A percentile compares a stretch with the other conserved stretches of the same genome.
Conservation (phyloP, 2,797 vertebrate genomes). For the Ctenosaura bakeri region DNA sequence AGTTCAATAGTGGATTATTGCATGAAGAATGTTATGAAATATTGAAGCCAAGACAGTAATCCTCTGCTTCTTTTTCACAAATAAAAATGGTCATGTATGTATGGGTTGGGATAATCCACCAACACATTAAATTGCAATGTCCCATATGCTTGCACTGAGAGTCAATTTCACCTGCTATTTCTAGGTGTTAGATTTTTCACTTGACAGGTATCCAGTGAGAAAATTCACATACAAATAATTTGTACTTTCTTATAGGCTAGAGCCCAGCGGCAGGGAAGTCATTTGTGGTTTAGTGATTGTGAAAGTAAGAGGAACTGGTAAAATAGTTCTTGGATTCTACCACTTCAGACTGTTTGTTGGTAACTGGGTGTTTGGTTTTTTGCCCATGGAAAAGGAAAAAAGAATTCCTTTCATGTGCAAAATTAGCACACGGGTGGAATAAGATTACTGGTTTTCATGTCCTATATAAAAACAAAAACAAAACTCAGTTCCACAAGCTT, state of each 20-base stretch:
- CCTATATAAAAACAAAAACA: no score
- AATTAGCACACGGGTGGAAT: neutral
- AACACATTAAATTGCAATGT: slow-evolving; percentile 53
- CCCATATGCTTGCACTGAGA: slow-evolving; percentile 43
- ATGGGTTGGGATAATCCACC: neutral
- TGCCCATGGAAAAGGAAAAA: neutral
- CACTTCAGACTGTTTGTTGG: neutral
- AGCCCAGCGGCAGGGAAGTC: neutral
- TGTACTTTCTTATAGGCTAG: slow-evolving; percentile 11
- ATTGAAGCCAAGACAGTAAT: slow-evolving; percentile 26
- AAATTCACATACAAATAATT: slow-evolving; percentile 22
- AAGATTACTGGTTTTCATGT: neutral
- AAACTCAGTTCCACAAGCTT: neutral
- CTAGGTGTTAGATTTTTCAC: slow-evolving; percentile 44
- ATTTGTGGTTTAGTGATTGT: neutral
- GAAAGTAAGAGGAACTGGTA: neutral
- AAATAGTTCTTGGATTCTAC: neutral
- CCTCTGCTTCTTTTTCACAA: slow-evolving; percentile 34
- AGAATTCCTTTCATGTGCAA: neutral
- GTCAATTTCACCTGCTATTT: slow-evolving; percentile 47
- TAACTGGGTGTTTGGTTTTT: neutral
- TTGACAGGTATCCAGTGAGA: slow-evolving; percentile 53
- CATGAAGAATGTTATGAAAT: slow-evolving; percentile 27
- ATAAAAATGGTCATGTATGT: slow-evolving; percentile 23
- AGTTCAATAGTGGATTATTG: slow-evolving; percentile 56